A percentile compares a stretch with the other conserved stretches of the same genome.
phyloP scores from a whole-genome alignment of 1,140 invertebrate genomes.

The Acromyrmex echinatior region DNA sequence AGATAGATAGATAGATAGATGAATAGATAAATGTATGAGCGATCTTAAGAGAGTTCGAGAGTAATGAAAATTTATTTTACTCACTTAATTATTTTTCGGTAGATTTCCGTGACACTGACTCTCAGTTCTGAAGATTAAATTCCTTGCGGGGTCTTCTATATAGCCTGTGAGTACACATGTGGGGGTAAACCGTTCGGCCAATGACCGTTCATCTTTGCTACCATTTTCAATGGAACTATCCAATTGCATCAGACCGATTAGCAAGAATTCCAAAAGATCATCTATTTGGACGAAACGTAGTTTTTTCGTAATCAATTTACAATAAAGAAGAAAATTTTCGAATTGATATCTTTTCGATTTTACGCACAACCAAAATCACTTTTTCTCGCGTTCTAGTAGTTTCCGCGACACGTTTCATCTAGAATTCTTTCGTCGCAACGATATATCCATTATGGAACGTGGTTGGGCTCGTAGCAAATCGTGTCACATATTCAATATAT shows the following conservation, averaged over 20 bases:
- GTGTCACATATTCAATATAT: neutral
- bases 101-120: constrained; percentile 85
- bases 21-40: neutral
- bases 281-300: constrained; percentile 58
- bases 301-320: constrained; percentile 60
- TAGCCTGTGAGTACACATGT: constrained; percentile 81
- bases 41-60: neutral
- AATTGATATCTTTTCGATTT: neutral
- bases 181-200: constrained; percentile 83
- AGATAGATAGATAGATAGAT: no score
- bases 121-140: constrained; percentile 86
- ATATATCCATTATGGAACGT: neutral
- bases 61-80: constrained; percentile 69
- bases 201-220: constrained; percentile 80
- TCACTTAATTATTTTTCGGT: constrained; percentile 82
- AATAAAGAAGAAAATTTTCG: neutral
- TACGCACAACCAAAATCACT: neutral
- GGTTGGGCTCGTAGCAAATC: neutral
- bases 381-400: neutral
- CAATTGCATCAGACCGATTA: constrained; percentile 65
- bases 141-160: constrained; percentile 85
- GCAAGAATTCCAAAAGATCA: constrained; percentile 54
- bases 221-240: constrained; percentile 82
- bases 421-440: neutral
- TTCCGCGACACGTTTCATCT: neutral